Base-by-base conservation (phyloP, 2,888 invertebrate species). In the Anthrax anthrax region DNA sequence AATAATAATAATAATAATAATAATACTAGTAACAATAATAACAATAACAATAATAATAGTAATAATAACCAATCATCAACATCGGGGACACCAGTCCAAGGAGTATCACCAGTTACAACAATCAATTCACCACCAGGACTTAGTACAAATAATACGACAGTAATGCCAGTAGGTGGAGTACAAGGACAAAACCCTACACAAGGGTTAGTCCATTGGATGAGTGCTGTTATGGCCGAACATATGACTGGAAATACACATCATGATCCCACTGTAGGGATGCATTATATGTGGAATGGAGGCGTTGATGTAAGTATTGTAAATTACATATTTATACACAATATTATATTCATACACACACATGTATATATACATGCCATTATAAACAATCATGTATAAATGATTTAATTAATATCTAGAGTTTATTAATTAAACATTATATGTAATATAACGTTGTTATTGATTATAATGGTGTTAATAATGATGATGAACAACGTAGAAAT, bases 181-280 rank as follows among this genome's bases (percentile, higher is more conserved):
- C 70, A 70, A 59, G 67, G 76, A 60, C 77, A 77, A 67, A 77
- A 77, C 67, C 78, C 78, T 55, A 78, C 82, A 42, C 83, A 83
- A 62, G 86, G 86, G 50, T 77, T 90, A 64, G 90, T 90, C 63
- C 91, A 91, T 74, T 91, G 91, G 91, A 90, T 91, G 89, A 89
- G 90, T 64, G 69, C 69, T 37, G 90, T 91, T 61, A 91, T 91
- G 91, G 90, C 91, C 50, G 91, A 91, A 64, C 90, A 91, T 66
- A 90, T 90, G 81, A 90, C 88, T 68, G 66, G 67, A 1, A 81
- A 82, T 50, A 79, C 81, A 56, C 85, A 85, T 58, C 84, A 85
- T 60, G 70, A 69, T 61, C 69, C 70, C 44, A 60, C 68, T 14
- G 69, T 68, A 47, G 65, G 65, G 46, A 69, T 69, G 70, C 69